Evolutionary conservation across 2,888 invertebrate genomes (phyloP), one percentile per base, ranked within the genome.

Genomic region (Calliopum simillimum): DNA sequence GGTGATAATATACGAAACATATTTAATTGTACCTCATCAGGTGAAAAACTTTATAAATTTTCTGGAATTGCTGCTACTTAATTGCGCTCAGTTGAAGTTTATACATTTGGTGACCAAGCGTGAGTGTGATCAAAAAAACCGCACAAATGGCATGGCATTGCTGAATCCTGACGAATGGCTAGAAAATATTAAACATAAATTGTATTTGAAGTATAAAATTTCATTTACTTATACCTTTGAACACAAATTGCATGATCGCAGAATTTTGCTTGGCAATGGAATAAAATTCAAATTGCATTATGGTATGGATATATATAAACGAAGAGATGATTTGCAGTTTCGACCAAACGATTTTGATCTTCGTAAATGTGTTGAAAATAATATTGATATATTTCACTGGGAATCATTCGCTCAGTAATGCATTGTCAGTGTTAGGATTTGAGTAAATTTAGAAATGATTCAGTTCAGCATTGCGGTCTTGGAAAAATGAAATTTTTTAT

Each of bases 211-310:
- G 70, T 88, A 89, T 74, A 87, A 88, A 55, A 87, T 95, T 5
- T 82, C 86, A 4, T 86, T 96, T 3, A 82, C 85, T 41, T 84
- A 93, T 0, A 86, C 89, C 51, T 94, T 88, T 84, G 93, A 93
- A 0, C 88, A 90, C 2, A 92, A 92, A 0, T 86, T 96, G 53
- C 96, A 96, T 83, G 96, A 96, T 83, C 88, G 96, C 76, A 93
- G 95, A 87, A 93, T 96, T 71, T 89, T 89, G 94, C 94, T 96
- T 76, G 92, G 93, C 86, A 94, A 92, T 75, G 96, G 96, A 1
- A 96, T 95, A 94, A 90, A 94, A n/a, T 91, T 96, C 67, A 95
- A 96, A 88, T 94, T 96, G 74, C 96, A 96, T 3, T 87, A 96
- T 81, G 96, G 96, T 0, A 85, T 96, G 72, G 95, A 96, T 82